Base-by-base conservation (phyloP, 2,888 invertebrate species). In the Plusia festucae region DNA sequence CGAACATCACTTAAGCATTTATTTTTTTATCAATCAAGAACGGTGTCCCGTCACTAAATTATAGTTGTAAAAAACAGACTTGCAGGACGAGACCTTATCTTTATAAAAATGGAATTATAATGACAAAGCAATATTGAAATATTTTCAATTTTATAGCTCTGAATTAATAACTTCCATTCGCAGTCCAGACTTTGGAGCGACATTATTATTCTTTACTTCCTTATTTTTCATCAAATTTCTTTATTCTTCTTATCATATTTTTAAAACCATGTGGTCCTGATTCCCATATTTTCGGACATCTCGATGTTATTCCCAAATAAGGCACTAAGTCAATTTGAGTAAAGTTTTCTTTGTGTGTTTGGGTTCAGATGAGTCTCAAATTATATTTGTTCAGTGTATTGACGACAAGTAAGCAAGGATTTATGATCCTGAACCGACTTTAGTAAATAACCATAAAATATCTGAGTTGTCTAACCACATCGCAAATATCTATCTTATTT, bases 381-480 rank as follows among this genome's bases (percentile, higher is more conserved):
- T 52, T 49, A 16, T 71, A 30, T 66, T 64, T 58, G 40, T 20
- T 15, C 49, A 68, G 76, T 40, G 60, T 72, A 55, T 63, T 67
- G 67, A 58, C 77, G 2, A 8, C 11, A 3, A 13, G 27, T 49
- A 58, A 65, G 66, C 60, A 69, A 46, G n/a, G 51, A 4, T 46
- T 49, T 18, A 20, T 16, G 40, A n/a, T n/a, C n/a, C 5, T 40
- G n/a, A 40, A n/a, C 40, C 40, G n/a, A 40, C 40, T 40, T 40
- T 7, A 40, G 40, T n/a, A n/a, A 40, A 40, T 0, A 40, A 40
- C n/a, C 40, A n/a, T 13, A 9, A 34, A 34, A 6, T 30, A 13
- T 11, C 13, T 13, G 9, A 3, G 13, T 9, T 34, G 13, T 13
- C 34, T 13, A n/a, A n/a, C n/a, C n/a, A n/a, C n/a, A n/a, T n/a